Evolutionary conservation across 2,888 invertebrate species (phyloP).

Genomic region (Epinotia ramella): DNA sequence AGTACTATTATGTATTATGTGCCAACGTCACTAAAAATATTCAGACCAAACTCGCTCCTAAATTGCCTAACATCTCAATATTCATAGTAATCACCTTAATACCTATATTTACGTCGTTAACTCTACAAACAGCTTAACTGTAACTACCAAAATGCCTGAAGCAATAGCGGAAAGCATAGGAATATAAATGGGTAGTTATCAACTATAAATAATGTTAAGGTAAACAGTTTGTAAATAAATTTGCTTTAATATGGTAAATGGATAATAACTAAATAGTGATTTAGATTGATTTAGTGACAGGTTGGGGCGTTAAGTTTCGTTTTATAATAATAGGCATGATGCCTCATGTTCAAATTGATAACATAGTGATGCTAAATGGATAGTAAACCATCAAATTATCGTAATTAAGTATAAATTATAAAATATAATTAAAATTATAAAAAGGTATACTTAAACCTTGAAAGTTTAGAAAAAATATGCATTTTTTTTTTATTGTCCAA

Average conservation of each 20-base stretch:
- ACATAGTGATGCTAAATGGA: too few relatives aligned
- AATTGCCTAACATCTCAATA: slow-evolving; percentile 32
- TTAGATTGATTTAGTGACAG: slow-evolving; percentile 16
- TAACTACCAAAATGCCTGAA: slow-evolving; percentile 26
- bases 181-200: slow-evolving; percentile 26
- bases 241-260: slow-evolving; percentile 24
- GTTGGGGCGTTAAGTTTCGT: not conserved
- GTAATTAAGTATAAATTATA: too few relatives aligned
- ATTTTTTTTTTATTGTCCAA: too few relatives aligned
- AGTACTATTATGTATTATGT: too few relatives aligned
- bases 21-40: not conserved
- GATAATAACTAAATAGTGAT: slow-evolving; percentile 10
- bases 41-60: not conserved
- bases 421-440: too few relatives aligned
- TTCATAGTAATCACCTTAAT: slow-evolving; percentile 26
- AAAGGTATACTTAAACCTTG: too few relatives aligned
- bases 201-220: slow-evolving; percentile 25
- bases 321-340: too few relatives aligned
- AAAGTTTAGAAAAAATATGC: too few relatives aligned
- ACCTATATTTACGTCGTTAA: slow-evolving; percentile 34
- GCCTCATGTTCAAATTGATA: too few relatives aligned
- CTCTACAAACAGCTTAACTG: slow-evolving; percentile 29
- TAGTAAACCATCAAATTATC: too few relatives aligned
- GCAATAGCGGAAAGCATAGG: slow-evolving; percentile 21
- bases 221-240: slow-evolving; percentile 24